Evolutionary conservation across 2,113 vertebrate species (phyloP), one percentile per base, ranked within the genome.

Genomic region (Lagopus muta): DNA sequence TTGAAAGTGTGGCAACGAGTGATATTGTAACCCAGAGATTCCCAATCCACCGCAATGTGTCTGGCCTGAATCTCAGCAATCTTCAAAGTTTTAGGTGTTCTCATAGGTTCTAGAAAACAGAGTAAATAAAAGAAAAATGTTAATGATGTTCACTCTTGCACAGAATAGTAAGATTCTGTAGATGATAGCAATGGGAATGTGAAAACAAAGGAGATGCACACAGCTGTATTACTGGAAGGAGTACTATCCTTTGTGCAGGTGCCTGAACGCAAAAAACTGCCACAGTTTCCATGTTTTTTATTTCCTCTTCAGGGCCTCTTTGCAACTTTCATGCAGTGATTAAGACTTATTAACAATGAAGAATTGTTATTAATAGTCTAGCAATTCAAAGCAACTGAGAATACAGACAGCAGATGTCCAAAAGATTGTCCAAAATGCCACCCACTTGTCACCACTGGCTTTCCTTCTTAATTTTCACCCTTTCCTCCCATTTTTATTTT

Each of bases 1-100:
- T 99, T 99, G 91, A 99, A 99, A 58, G 99, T 99, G 94, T 99
- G 99, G 96, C 99, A 99, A 43, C 99, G 99, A 32, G 99, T 99
- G 89, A 99, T 99, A 96, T 99, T 99, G 97, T 99, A 99, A 61
- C 99, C 99, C 95, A 99, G 85, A 14, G 99, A 99, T 88, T 99
- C 99, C 99, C 99, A 99, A 95, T 99, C 99, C 95, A 99, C 99
- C 1, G 99, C 99, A 1, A 99, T 99, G 93, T 98, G 98, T 73
- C 99, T 98, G 27, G 99, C 98, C 82, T 98, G 98, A 73, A 99
- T 99, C 96, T 99, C 99, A 2, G 99, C 99, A 50, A 99, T 99
- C 98, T 99, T 99, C 79, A 99, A 89, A 0, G 98, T 99, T 97
- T 99, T 99, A 0, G 99, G 99, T n/a, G 99, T 99, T 84, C 99